Conservation (phyloP, 1,140 invertebrate species). For the Sitobion miscanthi region DNA sequence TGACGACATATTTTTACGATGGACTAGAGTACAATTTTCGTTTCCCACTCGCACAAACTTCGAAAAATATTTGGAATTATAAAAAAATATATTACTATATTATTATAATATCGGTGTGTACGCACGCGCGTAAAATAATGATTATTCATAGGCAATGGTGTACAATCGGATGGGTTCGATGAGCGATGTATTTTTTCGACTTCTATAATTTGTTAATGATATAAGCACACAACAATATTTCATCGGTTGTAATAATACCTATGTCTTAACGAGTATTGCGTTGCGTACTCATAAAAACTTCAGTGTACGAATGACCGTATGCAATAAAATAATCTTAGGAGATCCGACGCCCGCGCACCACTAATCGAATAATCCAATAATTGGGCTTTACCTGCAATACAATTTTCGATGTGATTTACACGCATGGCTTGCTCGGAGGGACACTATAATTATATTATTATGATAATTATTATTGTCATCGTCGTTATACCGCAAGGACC, state of each 20-base stretch:
- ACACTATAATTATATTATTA: background rate
- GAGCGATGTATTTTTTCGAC: background rate
- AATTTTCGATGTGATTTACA: background rate
- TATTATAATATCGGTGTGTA: too few species aligned
- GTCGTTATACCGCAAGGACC: background rate
- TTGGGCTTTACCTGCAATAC: background rate
- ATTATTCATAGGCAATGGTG: background rate
- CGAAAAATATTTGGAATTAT: too few species aligned
- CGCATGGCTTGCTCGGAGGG: background rate
- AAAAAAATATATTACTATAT: too few species aligned
- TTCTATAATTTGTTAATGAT: background rate
- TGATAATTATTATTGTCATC: background rate
- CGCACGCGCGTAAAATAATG: too few species aligned
- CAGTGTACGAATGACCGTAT: background rate
- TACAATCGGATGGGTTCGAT: background rate
- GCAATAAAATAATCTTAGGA: background rate
- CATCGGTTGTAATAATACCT: too few species aligned
- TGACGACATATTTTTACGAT: too few species aligned
- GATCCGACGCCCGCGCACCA: background rate
- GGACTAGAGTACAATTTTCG: too few species aligned
- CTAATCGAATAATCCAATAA: conserved; percentile 23
- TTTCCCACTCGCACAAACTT: too few species aligned
- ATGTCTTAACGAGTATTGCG: too few species aligned
- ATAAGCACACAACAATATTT: background rate
- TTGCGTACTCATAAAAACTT: background rate